A percentile compares a stretch with the other conserved stretches of the same genome.
Evolutionary conservation across 2,888 invertebrate genomes (phyloP).

Genomic region (Agrypnus murinus): DNA sequence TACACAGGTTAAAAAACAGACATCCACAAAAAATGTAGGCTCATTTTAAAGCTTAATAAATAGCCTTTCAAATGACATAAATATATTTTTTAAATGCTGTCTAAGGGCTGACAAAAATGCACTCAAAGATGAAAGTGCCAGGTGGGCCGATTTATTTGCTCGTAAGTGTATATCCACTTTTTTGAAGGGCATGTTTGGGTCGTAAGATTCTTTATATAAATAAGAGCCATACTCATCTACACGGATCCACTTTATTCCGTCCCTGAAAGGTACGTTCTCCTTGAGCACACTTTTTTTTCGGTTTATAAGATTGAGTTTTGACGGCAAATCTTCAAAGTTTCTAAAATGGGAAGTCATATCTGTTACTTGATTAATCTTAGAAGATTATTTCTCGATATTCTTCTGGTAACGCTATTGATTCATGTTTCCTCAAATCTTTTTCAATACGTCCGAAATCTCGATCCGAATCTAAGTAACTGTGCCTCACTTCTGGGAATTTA

Average conservation of each 20-base stretch:
- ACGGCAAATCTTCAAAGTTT: conserved; percentile 45
- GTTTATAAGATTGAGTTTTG: conserved; percentile 46
- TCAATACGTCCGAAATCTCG: conserved; percentile 63
- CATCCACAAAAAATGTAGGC: too few species aligned
- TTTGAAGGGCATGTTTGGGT: conserved; percentile 39
- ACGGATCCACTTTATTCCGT: conserved; percentile 58
- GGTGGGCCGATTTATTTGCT: too few species aligned
- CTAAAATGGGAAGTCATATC: conserved; percentile 54
- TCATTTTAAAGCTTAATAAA: too few species aligned
- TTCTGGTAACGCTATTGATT: conserved; percentile 52
- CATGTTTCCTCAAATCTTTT: conserved; percentile 60
- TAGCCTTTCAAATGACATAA: too few species aligned
- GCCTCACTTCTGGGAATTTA: conserved; percentile 64
- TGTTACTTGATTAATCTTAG: conserved; percentile 50
- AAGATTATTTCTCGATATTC: conserved; percentile 6
- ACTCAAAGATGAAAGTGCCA: too few species aligned
- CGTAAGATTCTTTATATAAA: conserved; percentile 45
- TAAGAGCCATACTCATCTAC: conserved; percentile 55
- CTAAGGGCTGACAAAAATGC: too few species aligned
- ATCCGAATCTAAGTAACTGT: conserved; percentile 63
- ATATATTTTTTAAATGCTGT: too few species aligned
- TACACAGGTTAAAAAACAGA: too few species aligned
- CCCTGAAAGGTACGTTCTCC: conserved; percentile 57
- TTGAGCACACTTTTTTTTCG: conserved; percentile 54
- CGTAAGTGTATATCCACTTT: too few species aligned